Percentiles rank a stretch among this genome's conserved stretches.
Evolutionary conservation across 2,888 invertebrate genomes (phyloP).

Genomic region (Drosophila mayaguana): DNA sequence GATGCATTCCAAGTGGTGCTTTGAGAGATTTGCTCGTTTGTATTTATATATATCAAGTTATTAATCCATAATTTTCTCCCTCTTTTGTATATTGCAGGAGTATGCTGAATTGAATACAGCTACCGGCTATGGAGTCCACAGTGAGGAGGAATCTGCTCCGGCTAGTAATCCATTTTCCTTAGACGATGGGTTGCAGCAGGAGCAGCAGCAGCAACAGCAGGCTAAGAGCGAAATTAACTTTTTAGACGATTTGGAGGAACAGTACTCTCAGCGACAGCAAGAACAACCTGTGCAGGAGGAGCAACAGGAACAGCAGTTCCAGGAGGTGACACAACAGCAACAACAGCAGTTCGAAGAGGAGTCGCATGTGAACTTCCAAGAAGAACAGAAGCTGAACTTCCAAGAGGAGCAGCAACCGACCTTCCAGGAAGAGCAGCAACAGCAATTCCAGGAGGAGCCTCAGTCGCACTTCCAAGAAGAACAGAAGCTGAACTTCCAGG

Average conservation of each 20-base stretch:
- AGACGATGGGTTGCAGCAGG: conserved; percentile 14
- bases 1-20: conserved; percentile 49
- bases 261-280: conserved; percentile 8
- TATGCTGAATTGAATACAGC: conserved; percentile 72
- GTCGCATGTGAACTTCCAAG: conserved; percentile 14
- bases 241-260: conserved; percentile 18
- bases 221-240: conserved; percentile 23
- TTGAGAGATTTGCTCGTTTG: conserved; percentile 42
- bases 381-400: conserved; percentile 17
- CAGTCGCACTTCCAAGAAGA: conserved; percentile 21
- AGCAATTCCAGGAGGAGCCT: conserved; percentile 4
- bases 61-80: conserved; percentile 5
- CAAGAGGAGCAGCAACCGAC: conserved; percentile 2
- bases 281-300: conserved; percentile 10
- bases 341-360: conserved; percentile 7
- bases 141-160: conserved; percentile 15
- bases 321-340: conserved; percentile 1
- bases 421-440: conserved; percentile 1
- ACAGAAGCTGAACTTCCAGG: conserved; percentile 4
- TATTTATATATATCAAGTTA: conserved; percentile 17
- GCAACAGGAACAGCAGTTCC: conserved; percentile 13
- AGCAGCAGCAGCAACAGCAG: conserved; percentile 9
- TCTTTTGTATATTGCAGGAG: conserved; percentile 59
- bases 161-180: conserved; percentile 55
- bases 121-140: conserved; percentile 57